phyloP scores from a whole-genome alignment of 2,797 vertebrate genomes.

The Girardinus metallicus region DNA sequence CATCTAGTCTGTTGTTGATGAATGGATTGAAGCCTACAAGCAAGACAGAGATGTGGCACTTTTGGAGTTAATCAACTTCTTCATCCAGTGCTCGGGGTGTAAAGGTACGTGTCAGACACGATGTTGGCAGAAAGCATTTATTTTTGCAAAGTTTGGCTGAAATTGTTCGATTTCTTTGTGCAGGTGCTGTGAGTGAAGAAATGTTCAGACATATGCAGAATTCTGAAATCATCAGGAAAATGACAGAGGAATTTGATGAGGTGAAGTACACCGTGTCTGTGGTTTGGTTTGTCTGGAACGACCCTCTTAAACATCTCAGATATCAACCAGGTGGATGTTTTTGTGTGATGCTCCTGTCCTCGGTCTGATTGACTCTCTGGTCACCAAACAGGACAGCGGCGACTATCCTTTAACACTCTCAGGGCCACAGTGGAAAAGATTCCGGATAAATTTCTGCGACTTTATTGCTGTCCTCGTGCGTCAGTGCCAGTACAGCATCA shows the following conservation, averaged over 20 bases:
- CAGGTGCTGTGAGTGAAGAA: slow-evolving; percentile 94
- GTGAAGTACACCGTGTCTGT: slow-evolving; percentile 70
- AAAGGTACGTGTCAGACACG: slow-evolving; percentile 86
- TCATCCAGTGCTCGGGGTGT: slow-evolving; percentile 98
- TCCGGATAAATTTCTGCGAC: slow-evolving; percentile 95
- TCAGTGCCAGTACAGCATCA: slow-evolving; percentile 98
- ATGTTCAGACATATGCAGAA: slow-evolving; percentile 99
- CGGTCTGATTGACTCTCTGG: slow-evolving; percentile 15
- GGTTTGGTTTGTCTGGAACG: not conserved
- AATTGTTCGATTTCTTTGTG: slow-evolving; percentile 33
- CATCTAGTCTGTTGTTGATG: slow-evolving; percentile 90
- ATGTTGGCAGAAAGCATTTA: not conserved
- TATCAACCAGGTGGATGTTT: not conserved
- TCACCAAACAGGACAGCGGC: slow-evolving; percentile 89
- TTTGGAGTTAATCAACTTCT: slow-evolving; percentile 97
- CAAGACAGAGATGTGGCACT: slow-evolving; percentile 92
- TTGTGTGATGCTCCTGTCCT: not conserved
- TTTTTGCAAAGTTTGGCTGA: not conserved
- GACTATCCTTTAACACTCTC: slow-evolving; percentile 96
- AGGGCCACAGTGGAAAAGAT: slow-evolving; percentile 97
- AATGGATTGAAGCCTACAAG: slow-evolving; percentile 98
- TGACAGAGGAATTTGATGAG: slow-evolving; percentile 99
- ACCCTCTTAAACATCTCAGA: not conserved
- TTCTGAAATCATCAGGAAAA: slow-evolving; percentile 98
- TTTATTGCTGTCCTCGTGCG: slow-evolving; percentile 95